Evolutionary conservation across 2,888 invertebrate genomes (phyloP).

Genomic region (Monopis laevigella): DNA sequence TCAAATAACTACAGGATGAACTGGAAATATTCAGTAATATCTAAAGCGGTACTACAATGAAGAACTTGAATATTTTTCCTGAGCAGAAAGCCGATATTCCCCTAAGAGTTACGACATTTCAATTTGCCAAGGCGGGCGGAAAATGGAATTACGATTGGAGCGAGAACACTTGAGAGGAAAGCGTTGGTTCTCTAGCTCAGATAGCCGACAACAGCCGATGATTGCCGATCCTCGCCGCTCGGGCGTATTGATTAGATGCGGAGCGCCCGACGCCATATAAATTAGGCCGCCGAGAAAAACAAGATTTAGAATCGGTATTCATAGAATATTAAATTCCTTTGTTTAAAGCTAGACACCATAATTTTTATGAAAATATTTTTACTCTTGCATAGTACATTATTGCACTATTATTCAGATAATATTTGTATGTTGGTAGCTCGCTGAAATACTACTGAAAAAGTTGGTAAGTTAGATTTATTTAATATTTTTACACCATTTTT

Average conservation of each 20-base stretch:
- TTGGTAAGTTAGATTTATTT: too few species aligned
- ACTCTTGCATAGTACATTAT: too few species aligned
- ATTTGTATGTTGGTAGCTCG: too few species aligned
- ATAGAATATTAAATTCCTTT: conserved; percentile 5
- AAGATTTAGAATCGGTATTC: conserved; percentile 32
- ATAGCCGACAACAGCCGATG: conserved; percentile 25
- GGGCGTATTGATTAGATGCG: conserved; percentile 66
- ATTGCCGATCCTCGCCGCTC: conserved; percentile 27
- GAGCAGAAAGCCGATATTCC: conserved; percentile 67
- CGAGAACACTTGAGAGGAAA: conserved; percentile 49
- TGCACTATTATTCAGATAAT: too few species aligned
- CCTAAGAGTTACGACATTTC: conserved; percentile 69
- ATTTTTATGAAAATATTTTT: not conserved
- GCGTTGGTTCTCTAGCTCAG: conserved; percentile 29
- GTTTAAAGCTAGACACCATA: not conserved
- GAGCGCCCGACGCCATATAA: conserved; percentile 64
- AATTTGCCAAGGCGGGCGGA: conserved; percentile 70
- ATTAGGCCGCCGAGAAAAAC: conserved; percentile 64
- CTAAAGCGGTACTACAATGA: conserved; percentile 59
- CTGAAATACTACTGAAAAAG: too few species aligned
- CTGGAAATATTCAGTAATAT: conserved; percentile 63
- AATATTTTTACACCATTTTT: too few species aligned
- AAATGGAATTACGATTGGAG: conserved; percentile 69
- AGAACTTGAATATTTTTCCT: conserved; percentile 64
- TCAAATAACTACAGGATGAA: conserved; percentile 35